A percentile compares a stretch with the other conserved stretches of the same genome.
These are phyloP conservation scores for Orchestia grillus DNA, from an alignment of 1,140 invertebrate species.

Conservation along the genomic window DNA sequence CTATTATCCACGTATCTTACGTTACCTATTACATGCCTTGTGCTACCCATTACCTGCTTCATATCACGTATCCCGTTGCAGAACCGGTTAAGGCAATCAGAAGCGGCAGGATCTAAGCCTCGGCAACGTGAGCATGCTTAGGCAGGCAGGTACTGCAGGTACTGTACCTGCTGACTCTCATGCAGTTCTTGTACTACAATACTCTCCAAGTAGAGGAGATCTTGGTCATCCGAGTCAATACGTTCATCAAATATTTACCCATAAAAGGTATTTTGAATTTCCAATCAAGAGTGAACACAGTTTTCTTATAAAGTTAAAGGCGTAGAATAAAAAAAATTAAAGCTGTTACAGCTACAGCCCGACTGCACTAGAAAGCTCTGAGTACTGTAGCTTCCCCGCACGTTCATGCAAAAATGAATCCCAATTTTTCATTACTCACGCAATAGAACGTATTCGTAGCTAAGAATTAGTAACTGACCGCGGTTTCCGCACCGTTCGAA, in stretches of 20 bases:
- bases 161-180: background rate
- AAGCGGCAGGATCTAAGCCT: too few species aligned
- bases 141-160: too few species aligned
- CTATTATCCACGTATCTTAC: too few species aligned
- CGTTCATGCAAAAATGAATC: background rate
- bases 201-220: background rate
- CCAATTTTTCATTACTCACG: background rate
- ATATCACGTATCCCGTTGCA: background rate
- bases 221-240: background rate
- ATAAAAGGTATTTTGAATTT: background rate
- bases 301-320: background rate
- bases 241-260: background rate
- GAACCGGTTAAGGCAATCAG: background rate
- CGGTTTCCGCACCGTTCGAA: background rate
- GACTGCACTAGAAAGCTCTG: background rate
- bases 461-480: background rate
- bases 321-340: background rate
- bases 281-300: background rate
- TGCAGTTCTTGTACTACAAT: background rate
- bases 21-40: too few species aligned
- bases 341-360: background rate
- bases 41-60: background rate
- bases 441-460: background rate
- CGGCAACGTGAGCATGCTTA: background rate
- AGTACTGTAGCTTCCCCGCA: background rate